Evolutionary conservation across 2,888 invertebrate genomes (phyloP).

Genomic region (Eustalomyia histrio): DNA sequence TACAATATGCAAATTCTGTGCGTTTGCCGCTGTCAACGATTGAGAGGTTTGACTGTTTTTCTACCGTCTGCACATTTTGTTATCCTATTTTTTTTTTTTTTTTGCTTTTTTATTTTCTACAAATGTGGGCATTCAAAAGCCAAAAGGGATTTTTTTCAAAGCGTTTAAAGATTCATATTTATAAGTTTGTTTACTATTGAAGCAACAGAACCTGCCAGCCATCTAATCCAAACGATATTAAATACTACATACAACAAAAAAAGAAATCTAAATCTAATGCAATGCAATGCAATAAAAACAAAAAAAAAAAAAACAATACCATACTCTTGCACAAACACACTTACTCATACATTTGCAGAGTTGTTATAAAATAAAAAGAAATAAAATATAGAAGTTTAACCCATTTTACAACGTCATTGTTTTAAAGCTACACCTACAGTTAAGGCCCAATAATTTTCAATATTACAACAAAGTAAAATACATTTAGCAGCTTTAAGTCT

Average conservation of each 20-base stretch:
- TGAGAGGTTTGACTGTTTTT: no score
- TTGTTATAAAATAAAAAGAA: slow-evolving; percentile 10
- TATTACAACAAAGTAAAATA: no score
- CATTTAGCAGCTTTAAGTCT: no score
- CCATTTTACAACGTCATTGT: no score
- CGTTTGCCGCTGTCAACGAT: no score
- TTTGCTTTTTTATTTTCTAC: neutral
- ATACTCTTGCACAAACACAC: slow-evolving; percentile 6
- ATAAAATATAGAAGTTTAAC: slow-evolving; percentile 34
- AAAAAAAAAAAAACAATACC: slow-evolving; percentile 36
- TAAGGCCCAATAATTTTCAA: no score
- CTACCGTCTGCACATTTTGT: no score
- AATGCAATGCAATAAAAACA: slow-evolving; percentile 33
- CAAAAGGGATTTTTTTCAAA: slow-evolving; percentile 26
- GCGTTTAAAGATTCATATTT: slow-evolving; percentile 44
- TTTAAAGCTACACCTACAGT: no score
- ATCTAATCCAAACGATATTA: neutral
- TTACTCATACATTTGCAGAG: slow-evolving; percentile 3
- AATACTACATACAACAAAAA: neutral
- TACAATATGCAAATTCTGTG: no score
- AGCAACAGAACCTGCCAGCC: slow-evolving; percentile 7
- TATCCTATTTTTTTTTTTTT: no score
- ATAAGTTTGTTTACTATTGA: slow-evolving; percentile 36
- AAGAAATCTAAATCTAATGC: neutral
- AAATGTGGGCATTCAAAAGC: slow-evolving; percentile 27